Conservation (phyloP, 1,140 invertebrate species). For the Meloidogyne hapla region DNA sequence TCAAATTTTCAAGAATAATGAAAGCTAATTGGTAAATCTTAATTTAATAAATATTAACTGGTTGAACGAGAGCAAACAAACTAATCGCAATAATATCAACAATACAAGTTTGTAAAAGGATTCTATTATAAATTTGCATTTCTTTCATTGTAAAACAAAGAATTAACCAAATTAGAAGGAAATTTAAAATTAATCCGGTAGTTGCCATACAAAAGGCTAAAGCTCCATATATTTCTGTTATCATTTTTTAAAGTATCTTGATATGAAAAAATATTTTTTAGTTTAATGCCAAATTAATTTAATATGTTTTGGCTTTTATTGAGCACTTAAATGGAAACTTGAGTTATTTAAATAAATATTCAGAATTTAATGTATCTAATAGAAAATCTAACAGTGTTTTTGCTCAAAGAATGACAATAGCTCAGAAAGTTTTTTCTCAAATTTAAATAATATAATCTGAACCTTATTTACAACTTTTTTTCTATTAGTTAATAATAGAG, state of each 20-base stretch:
- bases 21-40: too few species aligned
- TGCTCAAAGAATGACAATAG: too few species aligned
- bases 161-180: slow-evolving; percentile 19
- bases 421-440: too few species aligned
- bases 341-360: too few species aligned
- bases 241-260: neutral
- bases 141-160: neutral
- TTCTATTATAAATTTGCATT: slow-evolving; percentile 23
- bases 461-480: too few species aligned
- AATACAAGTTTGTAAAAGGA: slow-evolving; percentile 26
- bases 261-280: neutral
- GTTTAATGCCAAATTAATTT: neutral
- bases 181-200: slow-evolving; percentile 15
- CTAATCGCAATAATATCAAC: slow-evolving; percentile 13
- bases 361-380: too few species aligned
- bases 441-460: too few species aligned
- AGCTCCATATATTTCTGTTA: neutral
- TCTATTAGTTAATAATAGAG: too few species aligned
- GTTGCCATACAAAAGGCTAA: neutral
- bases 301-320: too few species aligned
- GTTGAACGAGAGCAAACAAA: slow-evolving; percentile 21
- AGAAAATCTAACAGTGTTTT: too few species aligned
- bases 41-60: slow-evolving; percentile 7
- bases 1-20: neutral
- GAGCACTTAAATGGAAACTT: neutral